Evolutionary conservation across 2,888 invertebrate species (phyloP), one percentile per base, ranked within the genome.

Genomic region (Caenorhabditis uteleia): DNA sequence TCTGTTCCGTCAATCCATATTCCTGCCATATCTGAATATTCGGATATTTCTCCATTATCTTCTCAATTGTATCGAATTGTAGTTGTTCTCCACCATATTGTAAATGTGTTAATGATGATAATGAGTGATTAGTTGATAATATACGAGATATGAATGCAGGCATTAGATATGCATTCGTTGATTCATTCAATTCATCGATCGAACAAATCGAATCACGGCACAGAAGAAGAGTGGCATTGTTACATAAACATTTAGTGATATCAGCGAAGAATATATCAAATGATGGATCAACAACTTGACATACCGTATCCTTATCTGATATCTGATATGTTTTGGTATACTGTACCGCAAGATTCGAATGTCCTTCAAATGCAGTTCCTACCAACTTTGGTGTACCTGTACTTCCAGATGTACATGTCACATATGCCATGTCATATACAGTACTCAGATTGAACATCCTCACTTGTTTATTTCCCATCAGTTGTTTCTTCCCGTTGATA

Each of bases 231-330:
- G 46, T 31, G n/a, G 64, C 53, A 8, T 68, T 69, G 40, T 74
- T 75, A 5, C 49, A 27, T 7, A 79, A 38, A 1, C 70, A 40
- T 29, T 70, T 65, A 7, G 66, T 39, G 3, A 80, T n/a, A 48
- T 80, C 80, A 18, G 75, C 79, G 46, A 78, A 79, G 64, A 80
- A 80, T 10, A 80, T 80, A 64, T 80, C 80, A 39, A 80, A 80
- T 1, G 73, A 71, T 21, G 73, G 71, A 57, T 79, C 79, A 27
- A 80, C 78, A 3, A 75, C 70, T 57, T 80, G 78, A 48, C 77
- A 77, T 18, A 79, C 57, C 2, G 47, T 44, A 43, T 67, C 62
- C 21, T 54, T 34, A 1, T 21, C 10, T 5, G 42, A 40, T 12
- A 77, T 50, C 21, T 40, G 42, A 39, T 74, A 79, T 2, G 34